Base-by-base conservation (phyloP, 2,797 vertebrate genomes). In the Falco rusticolus region DNA sequence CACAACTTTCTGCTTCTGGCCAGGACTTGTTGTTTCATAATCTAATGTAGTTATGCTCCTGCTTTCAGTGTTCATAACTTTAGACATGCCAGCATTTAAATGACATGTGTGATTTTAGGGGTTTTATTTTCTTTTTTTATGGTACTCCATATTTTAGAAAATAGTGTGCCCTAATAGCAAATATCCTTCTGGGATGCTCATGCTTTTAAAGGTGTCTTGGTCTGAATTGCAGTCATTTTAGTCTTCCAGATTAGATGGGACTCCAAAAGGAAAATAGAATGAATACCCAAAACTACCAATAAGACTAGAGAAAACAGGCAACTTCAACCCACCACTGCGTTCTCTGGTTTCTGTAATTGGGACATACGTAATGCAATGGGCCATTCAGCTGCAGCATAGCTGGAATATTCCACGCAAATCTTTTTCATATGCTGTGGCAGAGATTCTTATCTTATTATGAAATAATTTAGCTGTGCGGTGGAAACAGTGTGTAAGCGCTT, bases 381-480 rank as follows among this genome's bases (percentile, higher is more conserved):
- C n/a, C 1, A 1, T 69, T 90, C 63, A 54, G 77, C 47, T 90
- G 34, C 53, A 71, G 45, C 24, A 26, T 71, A 63, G 61, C 43
- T 84, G 74, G 56, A 91, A 66, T 93, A 86, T 91, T 94, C 69
- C 77, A 88, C 82, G 48, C 0, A 0, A 91, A 41, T 79, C 28
- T 75, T 94, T 94, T 94, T 94, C 66, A 84, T 81, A 47, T 84
- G 65, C 51, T 59, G 43, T 63, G 80, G 53, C 41, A 90, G 54
- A 95, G 76, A 83, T 94, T 91, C 59, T 96, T 90, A 93, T 89
- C 88, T 96, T 93, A 50, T 37, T 88, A 84, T 81, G 65, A 96
- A 93, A 93, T 91, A 88, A 90, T 76, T 91, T 66, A 88, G 29
- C 77, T 75, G 16, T 61, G 79, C 0, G 0, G 41, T 94, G 39